Evolutionary conservation across 2,113 vertebrate species (phyloP).

Genomic region (Sisor rabdophorus): DNA sequence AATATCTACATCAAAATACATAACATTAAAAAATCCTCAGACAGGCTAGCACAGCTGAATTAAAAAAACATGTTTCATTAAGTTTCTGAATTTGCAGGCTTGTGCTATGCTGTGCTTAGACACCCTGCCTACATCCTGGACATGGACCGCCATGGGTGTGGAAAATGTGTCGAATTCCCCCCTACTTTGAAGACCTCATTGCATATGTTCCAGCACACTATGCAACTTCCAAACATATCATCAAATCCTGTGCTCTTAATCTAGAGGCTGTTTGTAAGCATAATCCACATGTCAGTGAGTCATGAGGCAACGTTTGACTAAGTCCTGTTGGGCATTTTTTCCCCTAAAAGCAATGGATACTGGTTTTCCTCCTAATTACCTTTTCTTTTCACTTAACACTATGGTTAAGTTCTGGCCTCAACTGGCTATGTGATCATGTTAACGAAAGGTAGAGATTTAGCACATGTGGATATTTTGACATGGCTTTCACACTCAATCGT

Average conservation of each 20-base stretch:
- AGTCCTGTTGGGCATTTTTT: not conserved
- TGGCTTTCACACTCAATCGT: slow-evolving; percentile 7
- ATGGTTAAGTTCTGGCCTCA: slow-evolving; percentile 50
- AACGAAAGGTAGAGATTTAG: slow-evolving; percentile 47
- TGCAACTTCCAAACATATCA: slow-evolving; percentile 1
- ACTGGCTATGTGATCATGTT: slow-evolving; percentile 54
- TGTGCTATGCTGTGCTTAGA: slow-evolving; percentile 28
- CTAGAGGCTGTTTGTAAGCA: slow-evolving; percentile 2
- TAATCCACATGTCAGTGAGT: slow-evolving; percentile 1
- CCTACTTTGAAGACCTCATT: slow-evolving; percentile 18
- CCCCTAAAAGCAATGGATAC: not conserved
- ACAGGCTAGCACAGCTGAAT: not conserved
- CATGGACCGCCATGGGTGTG: slow-evolving; percentile 22
- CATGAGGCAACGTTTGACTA: not conserved
- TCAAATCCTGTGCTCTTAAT: slow-evolving; percentile 23
- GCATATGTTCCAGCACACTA: not conserved
- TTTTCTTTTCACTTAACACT: slow-evolving; percentile 53
- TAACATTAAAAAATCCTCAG: not conserved
- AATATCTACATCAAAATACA: not conserved
- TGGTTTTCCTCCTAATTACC: slow-evolving; percentile 42
- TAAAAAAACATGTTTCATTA: not conserved
- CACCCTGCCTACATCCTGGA: slow-evolving; percentile 3
- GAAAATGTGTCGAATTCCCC: slow-evolving; percentile 26
- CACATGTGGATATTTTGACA: slow-evolving; percentile 63
- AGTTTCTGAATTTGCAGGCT: slow-evolving; percentile 40